Conservation (phyloP, 2,113 vertebrate genomes). For the Heloderma charlesbogerti region DNA sequence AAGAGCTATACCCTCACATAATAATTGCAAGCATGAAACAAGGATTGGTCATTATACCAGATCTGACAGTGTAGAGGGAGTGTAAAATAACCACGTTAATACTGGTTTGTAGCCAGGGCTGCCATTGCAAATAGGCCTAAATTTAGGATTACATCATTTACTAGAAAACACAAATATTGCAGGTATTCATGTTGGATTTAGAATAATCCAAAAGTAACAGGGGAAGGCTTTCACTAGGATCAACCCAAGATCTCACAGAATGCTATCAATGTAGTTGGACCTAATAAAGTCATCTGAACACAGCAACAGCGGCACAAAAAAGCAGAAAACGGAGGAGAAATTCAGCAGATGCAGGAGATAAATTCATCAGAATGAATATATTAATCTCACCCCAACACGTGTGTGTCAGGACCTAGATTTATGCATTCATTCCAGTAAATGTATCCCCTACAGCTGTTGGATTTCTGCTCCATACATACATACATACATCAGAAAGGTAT, state of each 20-base stretch:
- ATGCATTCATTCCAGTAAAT: not conserved
- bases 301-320: not conserved
- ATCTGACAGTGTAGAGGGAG: not conserved
- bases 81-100: not conserved
- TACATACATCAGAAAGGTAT: too few species aligned
- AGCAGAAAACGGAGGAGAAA: not conserved
- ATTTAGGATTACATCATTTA: not conserved
- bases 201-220: not conserved
- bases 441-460: not conserved
- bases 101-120: not conserved
- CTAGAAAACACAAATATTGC: not conserved
- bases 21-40: not conserved
- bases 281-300: not conserved
- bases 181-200: not conserved
- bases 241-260: not conserved
- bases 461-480: not conserved
- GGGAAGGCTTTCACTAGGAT: not conserved
- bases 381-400: not conserved
- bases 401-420: not conserved
- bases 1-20: not conserved
- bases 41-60: not conserved
- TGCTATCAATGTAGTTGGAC: too few species aligned
- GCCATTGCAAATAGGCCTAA: not conserved
- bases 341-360: not conserved
- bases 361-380: not conserved